Conservation (phyloP, 2,113 vertebrate species). For the Eulemur rufifrons region DNA sequence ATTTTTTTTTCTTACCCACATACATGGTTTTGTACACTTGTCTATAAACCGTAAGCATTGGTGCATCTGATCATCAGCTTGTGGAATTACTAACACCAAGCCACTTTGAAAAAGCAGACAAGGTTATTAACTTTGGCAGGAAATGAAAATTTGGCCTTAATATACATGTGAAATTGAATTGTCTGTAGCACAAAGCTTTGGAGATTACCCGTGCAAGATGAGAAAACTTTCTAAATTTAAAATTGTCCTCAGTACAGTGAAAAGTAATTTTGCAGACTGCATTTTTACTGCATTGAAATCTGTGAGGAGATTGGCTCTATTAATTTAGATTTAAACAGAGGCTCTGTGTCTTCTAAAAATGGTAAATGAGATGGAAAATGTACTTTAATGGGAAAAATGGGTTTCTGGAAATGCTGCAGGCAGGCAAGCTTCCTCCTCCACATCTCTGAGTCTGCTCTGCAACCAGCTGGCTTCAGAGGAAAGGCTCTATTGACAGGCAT, state of each 20-base stretch:
- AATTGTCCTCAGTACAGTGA: conserved; percentile 73
- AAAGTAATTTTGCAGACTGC: conserved; percentile 79
- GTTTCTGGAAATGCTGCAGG: conserved; percentile 61
- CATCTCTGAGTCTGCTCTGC: conserved; percentile 35
- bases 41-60: conserved; percentile 48
- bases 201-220: conserved; percentile 81
- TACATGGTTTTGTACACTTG: conserved; percentile 57
- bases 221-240: conserved; percentile 81
- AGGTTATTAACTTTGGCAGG: conserved; percentile 82
- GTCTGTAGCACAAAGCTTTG: conserved; percentile 80
- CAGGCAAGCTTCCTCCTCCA: neutral
- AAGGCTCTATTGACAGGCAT: conserved; percentile 24
- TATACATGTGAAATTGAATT: conserved; percentile 82
- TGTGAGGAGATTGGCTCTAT: conserved; percentile 72
- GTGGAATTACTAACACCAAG: conserved; percentile 70
- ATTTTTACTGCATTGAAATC: conserved; percentile 75
- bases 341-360: conserved; percentile 71
- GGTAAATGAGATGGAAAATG: conserved; percentile 76
- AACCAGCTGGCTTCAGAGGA: neutral
- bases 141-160: conserved; percentile 82
- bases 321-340: conserved; percentile 80
- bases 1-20: conserved; percentile 47
- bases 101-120: conserved; percentile 75
- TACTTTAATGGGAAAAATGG: conserved; percentile 57
- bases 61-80: conserved; percentile 62